These are phyloP conservation scores for Trichogramma pretiosum DNA, from an alignment of 1,140 invertebrate genomes.

Conservation along the genomic window DNA sequence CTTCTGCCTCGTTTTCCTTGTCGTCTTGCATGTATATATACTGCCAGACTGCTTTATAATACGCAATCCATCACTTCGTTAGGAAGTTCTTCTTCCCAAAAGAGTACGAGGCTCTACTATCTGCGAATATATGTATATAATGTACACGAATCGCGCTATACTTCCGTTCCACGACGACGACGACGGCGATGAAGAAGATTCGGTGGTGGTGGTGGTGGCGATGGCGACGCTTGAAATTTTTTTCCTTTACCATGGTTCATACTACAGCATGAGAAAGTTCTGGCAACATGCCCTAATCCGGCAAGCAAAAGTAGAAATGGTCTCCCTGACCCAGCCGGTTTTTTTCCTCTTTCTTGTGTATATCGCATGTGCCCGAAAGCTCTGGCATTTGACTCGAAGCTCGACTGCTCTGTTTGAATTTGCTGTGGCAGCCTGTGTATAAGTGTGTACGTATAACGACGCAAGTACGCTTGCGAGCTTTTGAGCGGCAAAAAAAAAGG, in stretches of 20 bases:
- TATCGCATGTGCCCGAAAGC: too few species aligned
- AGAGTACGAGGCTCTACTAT: too few species aligned
- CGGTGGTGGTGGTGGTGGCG: slow-evolving; percentile 26
- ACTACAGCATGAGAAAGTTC: slow-evolving; percentile 5
- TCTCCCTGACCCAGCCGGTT: slow-evolving; percentile 10
- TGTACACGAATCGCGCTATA: too few species aligned
- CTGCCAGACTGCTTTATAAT: slow-evolving; percentile 2
- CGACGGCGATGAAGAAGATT: slow-evolving; percentile 5
- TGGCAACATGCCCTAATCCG: slow-evolving; percentile 18
- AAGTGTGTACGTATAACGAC: too few species aligned
- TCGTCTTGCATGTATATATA: neutral
- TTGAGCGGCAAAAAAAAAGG: too few species aligned
- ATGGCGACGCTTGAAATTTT: slow-evolving; percentile 26
- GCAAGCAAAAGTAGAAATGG: slow-evolving; percentile 1
- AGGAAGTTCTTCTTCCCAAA: slow-evolving; percentile 16
- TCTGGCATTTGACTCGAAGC: too few species aligned
- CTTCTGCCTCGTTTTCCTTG: neutral
- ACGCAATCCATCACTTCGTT: slow-evolving; percentile 13
- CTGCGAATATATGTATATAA: too few species aligned
- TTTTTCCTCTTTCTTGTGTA: too few species aligned
- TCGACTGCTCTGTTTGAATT: too few species aligned
- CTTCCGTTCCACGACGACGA: slow-evolving; percentile 5
- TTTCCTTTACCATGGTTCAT: slow-evolving; percentile 19
- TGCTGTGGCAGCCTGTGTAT: too few species aligned
- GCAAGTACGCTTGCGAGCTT: too few species aligned